Evolutionary conservation across 2,888 invertebrate genomes (phyloP).

Genomic region (Carabus problematicus): DNA sequence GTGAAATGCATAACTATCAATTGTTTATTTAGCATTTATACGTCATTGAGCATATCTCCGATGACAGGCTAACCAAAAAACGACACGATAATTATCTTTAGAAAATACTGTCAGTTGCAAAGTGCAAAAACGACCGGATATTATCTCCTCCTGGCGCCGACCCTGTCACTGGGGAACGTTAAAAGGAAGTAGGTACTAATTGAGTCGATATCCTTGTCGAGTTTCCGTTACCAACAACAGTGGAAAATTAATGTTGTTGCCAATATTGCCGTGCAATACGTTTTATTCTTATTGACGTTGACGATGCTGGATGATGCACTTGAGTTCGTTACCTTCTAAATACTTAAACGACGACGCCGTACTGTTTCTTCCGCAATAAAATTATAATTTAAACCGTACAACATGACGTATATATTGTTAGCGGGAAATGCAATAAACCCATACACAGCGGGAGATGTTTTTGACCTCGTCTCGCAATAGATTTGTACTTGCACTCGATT

Average conservation of each 20-base stretch:
- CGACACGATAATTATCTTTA: too few species aligned
- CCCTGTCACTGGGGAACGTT: too few species aligned
- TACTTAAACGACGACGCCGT: background rate
- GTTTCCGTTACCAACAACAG: background rate
- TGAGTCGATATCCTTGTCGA: background rate
- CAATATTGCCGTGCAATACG: too few species aligned
- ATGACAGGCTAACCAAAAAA: too few species aligned
- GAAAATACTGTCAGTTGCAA: too few species aligned
- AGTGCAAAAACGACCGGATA: too few species aligned
- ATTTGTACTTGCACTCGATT: slow-evolving; percentile 12
- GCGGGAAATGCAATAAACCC: slow-evolving; percentile 27
- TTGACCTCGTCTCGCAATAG: slow-evolving; percentile 27
- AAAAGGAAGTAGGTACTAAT: too few species aligned
- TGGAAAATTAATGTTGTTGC: background rate
- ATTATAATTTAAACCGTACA: slow-evolving; percentile 24
- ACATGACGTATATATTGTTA: slow-evolving; percentile 27
- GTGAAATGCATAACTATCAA: too few species aligned
- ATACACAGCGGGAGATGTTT: slow-evolving; percentile 22
- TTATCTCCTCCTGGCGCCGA: too few species aligned
- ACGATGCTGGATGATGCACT: slow-evolving; percentile 6
- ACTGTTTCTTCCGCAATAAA: slow-evolving; percentile 22
- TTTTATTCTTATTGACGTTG: background rate
- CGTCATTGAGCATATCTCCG: too few species aligned
- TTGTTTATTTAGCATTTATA: too few species aligned
- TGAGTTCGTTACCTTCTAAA: slow-evolving; percentile 21